Evolutionary conservation across 2,888 invertebrate species (phyloP), one percentile per base, ranked within the genome.

Genomic region (Rhamnusium bicolor): DNA sequence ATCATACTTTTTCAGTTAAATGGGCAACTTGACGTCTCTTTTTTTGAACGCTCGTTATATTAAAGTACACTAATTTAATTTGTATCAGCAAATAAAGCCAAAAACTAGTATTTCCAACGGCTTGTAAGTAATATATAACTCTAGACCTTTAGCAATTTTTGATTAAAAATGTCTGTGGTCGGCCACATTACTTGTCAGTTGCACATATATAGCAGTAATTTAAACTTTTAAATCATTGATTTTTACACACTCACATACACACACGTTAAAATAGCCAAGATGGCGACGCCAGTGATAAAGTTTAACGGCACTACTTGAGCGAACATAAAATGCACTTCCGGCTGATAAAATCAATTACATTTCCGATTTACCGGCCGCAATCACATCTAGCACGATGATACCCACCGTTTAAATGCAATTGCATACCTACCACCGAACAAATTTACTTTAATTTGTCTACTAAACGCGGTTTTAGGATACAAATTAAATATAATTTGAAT

Each of bases 271-370:
- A 29, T 18, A 29, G 63, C 63, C 51, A 49, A 49, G 16, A 63
- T 63, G 63, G 63, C 63, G 63, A 21, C 51, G 63, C 24, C 49
- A 27, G 49, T 18, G 47, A 49, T 63, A 63, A 63, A 63, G n/a
- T 65, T 65, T 53, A 32, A 51, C 65, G 65, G 40, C 65, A 51
- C 53, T 32, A 65, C 65, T 65, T 19, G 65, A 32, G 53, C 32
- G 51, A 53, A 19, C 77, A 79, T 80, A 81, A 81, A 84, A 76
- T 81, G 76, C 80, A 82, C 81, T 84, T 83, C 82, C 81, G 79
- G 73, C 77, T 81, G 81, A 83, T 82, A 82, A 83, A 83, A 82
- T 83, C 83, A 84, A 83, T 83, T 82, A 80, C 81, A 78, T 81
- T 82, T 83, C 82, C 81, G 80, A 82, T 81, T 82, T 77, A 77